Evolutionary conservation across 2,113 vertebrate species (phyloP).

Genomic region (Oceanodroma tethys): DNA sequence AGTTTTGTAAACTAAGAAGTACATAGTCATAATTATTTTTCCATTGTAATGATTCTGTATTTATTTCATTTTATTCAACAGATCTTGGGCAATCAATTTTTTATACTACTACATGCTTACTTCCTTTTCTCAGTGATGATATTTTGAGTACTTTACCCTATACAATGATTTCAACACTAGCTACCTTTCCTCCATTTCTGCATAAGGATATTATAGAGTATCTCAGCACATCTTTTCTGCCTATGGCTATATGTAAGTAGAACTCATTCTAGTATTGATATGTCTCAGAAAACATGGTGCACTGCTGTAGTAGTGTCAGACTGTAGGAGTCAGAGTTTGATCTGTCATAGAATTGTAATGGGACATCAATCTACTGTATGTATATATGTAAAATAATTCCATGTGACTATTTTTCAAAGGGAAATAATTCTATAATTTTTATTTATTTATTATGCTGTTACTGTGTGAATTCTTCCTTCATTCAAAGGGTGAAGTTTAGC

Average conservation of each 20-base stretch:
- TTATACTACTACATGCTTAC: slow-evolving; percentile 98
- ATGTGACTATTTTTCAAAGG: not conserved
- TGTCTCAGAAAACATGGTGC: not conserved
- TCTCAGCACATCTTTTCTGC: slow-evolving; percentile 98
- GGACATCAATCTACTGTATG: not conserved
- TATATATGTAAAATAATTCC: not conserved
- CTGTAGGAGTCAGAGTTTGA: not conserved
- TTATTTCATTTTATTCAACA: slow-evolving; percentile 78
- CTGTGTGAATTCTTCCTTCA: not conserved
- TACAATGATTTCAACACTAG: slow-evolving; percentile 99
- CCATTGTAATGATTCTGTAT: slow-evolving; percentile 42
- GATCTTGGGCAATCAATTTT: slow-evolving; percentile 99
- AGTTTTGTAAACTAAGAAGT: not conserved
- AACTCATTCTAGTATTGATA: not conserved
- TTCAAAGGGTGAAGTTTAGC: not conserved
- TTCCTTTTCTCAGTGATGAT: slow-evolving; percentile 98
- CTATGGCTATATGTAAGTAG: slow-evolving; percentile 99
- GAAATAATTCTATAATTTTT: not conserved
- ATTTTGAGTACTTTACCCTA: slow-evolving; percentile 99
- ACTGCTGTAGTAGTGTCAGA: not conserved
- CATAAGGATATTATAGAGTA: slow-evolving; percentile 99
- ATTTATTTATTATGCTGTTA: not conserved
- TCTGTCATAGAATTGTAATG: not conserved
- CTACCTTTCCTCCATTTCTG: slow-evolving; percentile 98
- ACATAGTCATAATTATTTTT: not conserved